These are phyloP conservation scores for Elgonia sp. DNA, from an alignment of 2,888 invertebrate species.

Conservation along the genomic window DNA sequence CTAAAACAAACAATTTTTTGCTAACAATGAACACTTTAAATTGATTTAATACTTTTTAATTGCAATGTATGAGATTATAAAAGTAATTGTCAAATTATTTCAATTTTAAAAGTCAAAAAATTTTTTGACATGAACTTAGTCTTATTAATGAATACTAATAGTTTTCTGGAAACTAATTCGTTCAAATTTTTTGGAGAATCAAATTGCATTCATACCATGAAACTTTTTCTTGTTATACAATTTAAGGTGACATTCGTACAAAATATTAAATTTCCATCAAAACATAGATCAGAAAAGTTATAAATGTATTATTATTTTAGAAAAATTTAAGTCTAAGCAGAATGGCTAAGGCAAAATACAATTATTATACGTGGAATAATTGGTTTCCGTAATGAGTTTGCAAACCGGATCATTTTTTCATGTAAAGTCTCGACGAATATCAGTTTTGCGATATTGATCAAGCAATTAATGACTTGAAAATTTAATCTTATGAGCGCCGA, in stretches of 20 bases:
- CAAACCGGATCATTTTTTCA: slow-evolving; percentile 32
- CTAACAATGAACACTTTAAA: too few species aligned
- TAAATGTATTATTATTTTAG: slow-evolving; percentile 10
- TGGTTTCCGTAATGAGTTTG: slow-evolving; percentile 20
- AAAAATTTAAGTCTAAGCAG: not conserved
- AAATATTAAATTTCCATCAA: not conserved
- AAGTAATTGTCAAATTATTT: too few species aligned
- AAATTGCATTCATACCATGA: not conserved
- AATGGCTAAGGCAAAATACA: too few species aligned
- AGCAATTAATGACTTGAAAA: slow-evolving; percentile 17
- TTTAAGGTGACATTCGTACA: slow-evolving; percentile 3
- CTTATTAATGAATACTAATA: too few species aligned
- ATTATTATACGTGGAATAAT: not conserved
- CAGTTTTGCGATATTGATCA: slow-evolving; percentile 24
- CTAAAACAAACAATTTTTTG: too few species aligned
- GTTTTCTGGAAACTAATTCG: too few species aligned
- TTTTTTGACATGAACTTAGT: too few species aligned
- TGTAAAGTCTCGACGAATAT: slow-evolving; percentile 11
- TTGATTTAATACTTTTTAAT: too few species aligned
- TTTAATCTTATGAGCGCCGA: slow-evolving; percentile 15
- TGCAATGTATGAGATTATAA: too few species aligned
- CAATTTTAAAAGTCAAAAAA: too few species aligned
- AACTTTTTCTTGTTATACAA: slow-evolving; percentile 10
- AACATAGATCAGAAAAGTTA: not conserved
- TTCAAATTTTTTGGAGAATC: too few species aligned